phyloP scores from a whole-genome alignment of 2,113 vertebrate genomes.

The Eptesicus fuscus region DNA sequence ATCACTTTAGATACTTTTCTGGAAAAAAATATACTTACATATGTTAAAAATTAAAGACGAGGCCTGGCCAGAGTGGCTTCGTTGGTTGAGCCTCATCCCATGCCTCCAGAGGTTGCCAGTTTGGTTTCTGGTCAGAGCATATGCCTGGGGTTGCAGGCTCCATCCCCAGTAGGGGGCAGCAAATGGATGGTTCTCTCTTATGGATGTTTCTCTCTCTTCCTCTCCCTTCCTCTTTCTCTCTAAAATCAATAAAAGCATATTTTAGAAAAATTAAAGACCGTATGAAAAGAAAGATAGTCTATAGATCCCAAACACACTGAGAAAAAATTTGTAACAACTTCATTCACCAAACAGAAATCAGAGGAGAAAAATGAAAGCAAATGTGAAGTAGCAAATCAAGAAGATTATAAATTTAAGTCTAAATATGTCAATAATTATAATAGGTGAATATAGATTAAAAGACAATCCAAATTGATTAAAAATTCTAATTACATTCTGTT shows the following conservation, averaged over 20 bases:
- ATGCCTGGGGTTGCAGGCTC: neutral
- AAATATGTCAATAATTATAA: neutral
- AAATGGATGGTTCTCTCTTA: neutral
- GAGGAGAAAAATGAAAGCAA: neutral
- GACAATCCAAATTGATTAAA: neutral
- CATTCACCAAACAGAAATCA: neutral
- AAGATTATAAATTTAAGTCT: neutral
- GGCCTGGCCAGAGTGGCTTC: too few relatives aligned
- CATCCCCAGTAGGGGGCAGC: neutral
- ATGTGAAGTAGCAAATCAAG: neutral
- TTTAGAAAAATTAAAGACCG: neutral
- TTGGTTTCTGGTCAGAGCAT: neutral
- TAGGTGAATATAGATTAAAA: neutral
- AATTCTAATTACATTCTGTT: neutral
- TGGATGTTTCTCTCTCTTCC: neutral
- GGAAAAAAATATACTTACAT: neutral
- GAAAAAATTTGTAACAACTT: neutral
- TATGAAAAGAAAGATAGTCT: neutral
- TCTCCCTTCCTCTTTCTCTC: neutral
- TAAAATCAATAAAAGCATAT: neutral
- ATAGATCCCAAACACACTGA: neutral
- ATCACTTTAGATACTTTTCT: neutral
- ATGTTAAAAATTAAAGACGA: neutral
- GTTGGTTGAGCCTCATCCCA: too few relatives aligned
- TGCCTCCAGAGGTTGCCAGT: too few relatives aligned